A percentile compares a stretch with the other conserved stretches of the same genome.
These are phyloP conservation scores for Pomatostomus ruficeps DNA, from an alignment of 2,113 vertebrate species.

Conservation along the genomic window DNA sequence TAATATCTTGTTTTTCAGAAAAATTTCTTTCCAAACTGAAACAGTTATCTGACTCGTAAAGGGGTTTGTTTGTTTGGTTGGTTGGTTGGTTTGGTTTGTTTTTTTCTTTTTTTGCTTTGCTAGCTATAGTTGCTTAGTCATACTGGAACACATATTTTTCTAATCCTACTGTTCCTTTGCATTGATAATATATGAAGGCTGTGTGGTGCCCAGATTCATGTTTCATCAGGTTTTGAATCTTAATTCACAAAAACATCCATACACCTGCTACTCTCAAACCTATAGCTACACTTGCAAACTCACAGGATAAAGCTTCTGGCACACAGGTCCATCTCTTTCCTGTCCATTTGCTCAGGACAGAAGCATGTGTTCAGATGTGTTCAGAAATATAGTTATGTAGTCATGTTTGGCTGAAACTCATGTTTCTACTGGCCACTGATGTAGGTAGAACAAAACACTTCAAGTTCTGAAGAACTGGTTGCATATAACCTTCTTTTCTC, in stretches of 20 bases:
- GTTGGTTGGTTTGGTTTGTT: too few species aligned
- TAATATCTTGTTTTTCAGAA: background rate
- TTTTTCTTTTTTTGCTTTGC: background rate
- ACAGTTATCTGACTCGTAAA: background rate
- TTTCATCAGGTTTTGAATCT: background rate
- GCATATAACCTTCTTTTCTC: background rate
- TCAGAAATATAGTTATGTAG: fast-evolving
- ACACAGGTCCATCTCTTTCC: background rate
- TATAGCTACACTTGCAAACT: background rate
- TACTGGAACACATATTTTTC: background rate
- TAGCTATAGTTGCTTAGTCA: background rate
- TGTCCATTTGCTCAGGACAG: background rate
- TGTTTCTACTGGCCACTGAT: background rate
- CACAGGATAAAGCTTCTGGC: background rate
- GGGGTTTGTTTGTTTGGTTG: too few species aligned
- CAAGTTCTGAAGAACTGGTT: background rate
- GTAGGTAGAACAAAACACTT: background rate
- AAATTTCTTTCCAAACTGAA: background rate
- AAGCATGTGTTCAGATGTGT: background rate
- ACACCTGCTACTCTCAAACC: background rate
- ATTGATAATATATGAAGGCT: background rate
- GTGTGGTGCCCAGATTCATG: background rate
- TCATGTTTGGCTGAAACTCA: background rate
- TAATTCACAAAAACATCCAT: background rate
- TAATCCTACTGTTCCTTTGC: background rate